A percentile compares a stretch with the other conserved stretches of the same genome.
Evolutionary conservation across 1,140 invertebrate species (phyloP).

Genomic region (Stegodyphus dumicola): DNA sequence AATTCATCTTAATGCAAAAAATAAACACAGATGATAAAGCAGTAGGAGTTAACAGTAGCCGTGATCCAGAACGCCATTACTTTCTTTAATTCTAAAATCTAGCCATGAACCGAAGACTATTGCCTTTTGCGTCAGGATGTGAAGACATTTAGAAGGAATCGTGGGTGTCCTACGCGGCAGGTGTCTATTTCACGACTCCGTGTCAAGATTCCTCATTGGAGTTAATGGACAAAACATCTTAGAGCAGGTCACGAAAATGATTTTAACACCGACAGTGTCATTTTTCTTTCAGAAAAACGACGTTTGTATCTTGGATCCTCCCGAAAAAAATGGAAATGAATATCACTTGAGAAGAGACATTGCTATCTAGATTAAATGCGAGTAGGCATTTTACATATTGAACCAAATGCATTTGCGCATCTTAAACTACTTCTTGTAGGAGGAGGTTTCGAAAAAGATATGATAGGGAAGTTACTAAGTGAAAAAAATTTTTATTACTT

Average conservation of each 20-base stretch:
- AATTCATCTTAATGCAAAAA: no score
- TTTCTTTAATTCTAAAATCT: no score
- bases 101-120: neutral
- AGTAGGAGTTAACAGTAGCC: conserved; percentile 10
- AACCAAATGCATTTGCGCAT: no score
- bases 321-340: no score
- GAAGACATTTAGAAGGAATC: conserved; percentile 27
- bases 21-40: no score
- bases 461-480: no score
- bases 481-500: no score
- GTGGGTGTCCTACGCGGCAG: conserved; percentile 27
- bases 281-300: conserved; percentile 2
- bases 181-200: conserved; percentile 32
- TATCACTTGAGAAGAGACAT: no score
- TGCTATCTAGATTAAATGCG: no score
- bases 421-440: no score
- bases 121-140: neutral
- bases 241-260: conserved; percentile 3
- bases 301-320: neutral
- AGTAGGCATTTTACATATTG: no score
- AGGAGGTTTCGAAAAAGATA: no score
- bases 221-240: conserved; percentile 27
- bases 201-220: neutral
- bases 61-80: neutral
- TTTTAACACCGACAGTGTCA: neutral